Percentiles rank a stretch among this genome's conserved stretches.
phyloP scores from a whole-genome alignment of 2,113 vertebrate genomes.

The Lycocorax pyrrhopterus region DNA sequence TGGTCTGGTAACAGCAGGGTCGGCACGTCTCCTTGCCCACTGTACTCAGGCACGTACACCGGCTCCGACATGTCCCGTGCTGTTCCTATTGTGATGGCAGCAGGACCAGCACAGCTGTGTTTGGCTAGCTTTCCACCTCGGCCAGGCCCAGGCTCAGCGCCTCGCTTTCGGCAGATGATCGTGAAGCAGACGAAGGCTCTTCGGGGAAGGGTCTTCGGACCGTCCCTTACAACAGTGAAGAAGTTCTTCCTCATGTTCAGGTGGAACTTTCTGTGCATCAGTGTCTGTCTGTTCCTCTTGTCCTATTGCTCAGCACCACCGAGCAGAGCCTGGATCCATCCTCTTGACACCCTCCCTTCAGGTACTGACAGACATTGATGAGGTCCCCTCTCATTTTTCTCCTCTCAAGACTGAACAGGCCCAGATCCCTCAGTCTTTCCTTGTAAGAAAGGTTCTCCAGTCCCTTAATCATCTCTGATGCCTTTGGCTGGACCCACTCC shows the following conservation, averaged over 20 bases:
- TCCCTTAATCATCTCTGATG: background rate
- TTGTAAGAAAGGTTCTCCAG: background rate
- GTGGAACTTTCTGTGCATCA: background rate
- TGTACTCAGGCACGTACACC: too few relatives aligned
- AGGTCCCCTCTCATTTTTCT: fast-evolving
- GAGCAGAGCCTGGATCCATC: background rate
- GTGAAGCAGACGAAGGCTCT: too few relatives aligned
- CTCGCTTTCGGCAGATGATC: too few relatives aligned
- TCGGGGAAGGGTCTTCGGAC: too few relatives aligned
- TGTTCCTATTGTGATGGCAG: too few relatives aligned
- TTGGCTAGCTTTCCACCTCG: too few relatives aligned
- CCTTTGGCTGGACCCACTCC: background rate
- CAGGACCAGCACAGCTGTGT: too few relatives aligned
- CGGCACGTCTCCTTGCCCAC: too few relatives aligned
- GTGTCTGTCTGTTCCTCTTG: fast-evolving
- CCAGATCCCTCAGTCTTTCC: background rate
- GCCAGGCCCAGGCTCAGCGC: too few relatives aligned
- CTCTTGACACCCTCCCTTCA: background rate
- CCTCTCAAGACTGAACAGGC: background rate
- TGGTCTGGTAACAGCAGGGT: too few relatives aligned
- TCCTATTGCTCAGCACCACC: fast-evolving
- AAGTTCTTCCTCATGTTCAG: background rate
- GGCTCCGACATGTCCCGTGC: too few relatives aligned
- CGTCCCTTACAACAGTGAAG: background rate
- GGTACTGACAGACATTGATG: background rate